phyloP scores from a whole-genome alignment of 2,797 vertebrate genomes.

The Falco berigora region DNA sequence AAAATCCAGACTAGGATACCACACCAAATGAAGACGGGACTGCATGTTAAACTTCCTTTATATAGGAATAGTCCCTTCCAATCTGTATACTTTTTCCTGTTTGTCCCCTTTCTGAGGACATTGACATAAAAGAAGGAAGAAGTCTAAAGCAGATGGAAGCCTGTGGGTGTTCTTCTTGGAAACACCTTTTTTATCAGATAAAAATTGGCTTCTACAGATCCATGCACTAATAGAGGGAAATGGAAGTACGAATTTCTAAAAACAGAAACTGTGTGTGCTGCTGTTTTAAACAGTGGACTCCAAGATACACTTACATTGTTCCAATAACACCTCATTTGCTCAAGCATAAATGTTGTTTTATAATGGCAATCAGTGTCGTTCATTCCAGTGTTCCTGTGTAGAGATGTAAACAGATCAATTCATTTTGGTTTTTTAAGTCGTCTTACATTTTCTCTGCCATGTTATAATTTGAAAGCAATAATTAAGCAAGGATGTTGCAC shows the following conservation, averaged over 20 bases:
- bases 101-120: neutral
- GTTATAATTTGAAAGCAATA: conserved; percentile 3
- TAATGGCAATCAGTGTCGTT: neutral
- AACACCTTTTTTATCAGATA: neutral
- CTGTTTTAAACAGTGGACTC: neutral
- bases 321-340: neutral
- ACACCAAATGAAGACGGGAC: neutral
- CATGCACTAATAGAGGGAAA: neutral
- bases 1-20: neutral
- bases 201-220: neutral
- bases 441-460: neutral
- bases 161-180: neutral
- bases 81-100: neutral
- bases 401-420: conserved; percentile 22
- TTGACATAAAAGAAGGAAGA: neutral
- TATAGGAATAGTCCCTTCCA: neutral
- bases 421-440: neutral
- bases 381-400: neutral
- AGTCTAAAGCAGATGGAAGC: neutral
- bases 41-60: neutral
- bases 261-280: neutral
- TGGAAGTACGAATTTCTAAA: neutral
- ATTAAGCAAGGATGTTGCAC: neutral
- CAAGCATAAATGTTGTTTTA: neutral
- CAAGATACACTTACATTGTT: neutral